Evolutionary conservation across 2,888 invertebrate species (phyloP).

Genomic region (Aphrophora alni): DNA sequence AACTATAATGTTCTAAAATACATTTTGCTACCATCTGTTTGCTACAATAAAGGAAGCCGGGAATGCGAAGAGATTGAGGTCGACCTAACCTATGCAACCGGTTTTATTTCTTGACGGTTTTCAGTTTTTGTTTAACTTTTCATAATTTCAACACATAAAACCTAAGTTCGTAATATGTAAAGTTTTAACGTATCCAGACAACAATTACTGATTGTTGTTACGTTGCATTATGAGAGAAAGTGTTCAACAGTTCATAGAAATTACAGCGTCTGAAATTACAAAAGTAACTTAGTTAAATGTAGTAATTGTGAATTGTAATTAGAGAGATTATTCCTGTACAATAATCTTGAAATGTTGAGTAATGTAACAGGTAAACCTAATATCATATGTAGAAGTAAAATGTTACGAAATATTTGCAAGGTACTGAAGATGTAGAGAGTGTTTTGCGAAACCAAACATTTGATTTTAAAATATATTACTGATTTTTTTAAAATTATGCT

Average conservation of each 20-base stretch:
- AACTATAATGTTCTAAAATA: background rate
- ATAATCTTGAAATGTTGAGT: background rate
- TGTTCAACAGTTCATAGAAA: background rate
- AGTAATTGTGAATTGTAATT: background rate
- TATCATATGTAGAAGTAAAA: background rate
- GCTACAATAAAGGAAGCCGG: background rate
- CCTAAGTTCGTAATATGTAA: background rate
- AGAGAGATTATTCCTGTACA: background rate
- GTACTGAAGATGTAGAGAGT: background rate
- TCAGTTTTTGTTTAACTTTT: background rate
- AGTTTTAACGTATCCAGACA: background rate
- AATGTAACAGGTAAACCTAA: background rate
- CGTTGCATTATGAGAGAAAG: background rate
- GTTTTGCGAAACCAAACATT: no score
- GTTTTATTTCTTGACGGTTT: background rate
- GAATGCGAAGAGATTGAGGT: background rate
- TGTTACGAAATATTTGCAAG: background rate
- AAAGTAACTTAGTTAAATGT: background rate
- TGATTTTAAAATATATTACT: no score
- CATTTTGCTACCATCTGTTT: background rate
- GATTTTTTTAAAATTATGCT: no score
- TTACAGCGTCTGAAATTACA: background rate
- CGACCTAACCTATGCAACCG: conserved; percentile 1
- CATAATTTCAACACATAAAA: background rate
- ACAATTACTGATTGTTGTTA: background rate